Percentiles rank a stretch among this genome's conserved stretches.
These are phyloP conservation scores for Microchrysa polita DNA, from an alignment of 2,888 invertebrate species.

Conservation along the genomic window DNA sequence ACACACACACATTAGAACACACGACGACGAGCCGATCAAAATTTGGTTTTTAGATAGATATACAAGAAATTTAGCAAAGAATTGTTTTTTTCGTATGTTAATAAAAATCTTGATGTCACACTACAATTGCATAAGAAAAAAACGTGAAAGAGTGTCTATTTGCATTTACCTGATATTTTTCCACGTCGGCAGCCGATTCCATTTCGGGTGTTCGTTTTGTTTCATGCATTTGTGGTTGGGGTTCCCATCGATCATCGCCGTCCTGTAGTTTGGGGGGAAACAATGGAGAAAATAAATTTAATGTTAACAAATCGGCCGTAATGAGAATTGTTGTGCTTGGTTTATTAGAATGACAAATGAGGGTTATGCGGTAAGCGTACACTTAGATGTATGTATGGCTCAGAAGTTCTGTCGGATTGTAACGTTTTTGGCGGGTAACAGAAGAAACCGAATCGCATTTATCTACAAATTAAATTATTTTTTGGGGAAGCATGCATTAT, in stretches of 20 bases:
- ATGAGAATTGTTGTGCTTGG: too few relatives aligned
- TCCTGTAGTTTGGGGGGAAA: constrained; percentile 20
- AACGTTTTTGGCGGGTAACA: too few relatives aligned
- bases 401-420: too few relatives aligned
- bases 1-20: constrained; percentile 23
- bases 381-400: too few relatives aligned
- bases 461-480: too few relatives aligned
- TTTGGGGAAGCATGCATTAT: too few relatives aligned
- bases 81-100: constrained; percentile 24
- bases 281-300: constrained; percentile 5
- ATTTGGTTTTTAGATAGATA: neutral
- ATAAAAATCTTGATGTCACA: constrained; percentile 24
- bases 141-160: neutral
- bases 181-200: constrained; percentile 84
- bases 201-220: constrained; percentile 78
- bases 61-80: constrained; percentile 31
- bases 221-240: constrained; percentile 18
- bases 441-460: too few relatives aligned
- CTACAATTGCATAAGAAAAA: constrained; percentile 35
- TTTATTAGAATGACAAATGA: too few relatives aligned
- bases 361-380: too few relatives aligned
- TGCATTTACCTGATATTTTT: constrained; percentile 75
- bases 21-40: neutral
- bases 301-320: too few relatives aligned
- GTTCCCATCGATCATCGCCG: constrained; percentile 72